These are phyloP conservation scores for Aplidium turbinatum DNA, from an alignment of 23 tunicate species.

Conservation along the genomic window DNA sequence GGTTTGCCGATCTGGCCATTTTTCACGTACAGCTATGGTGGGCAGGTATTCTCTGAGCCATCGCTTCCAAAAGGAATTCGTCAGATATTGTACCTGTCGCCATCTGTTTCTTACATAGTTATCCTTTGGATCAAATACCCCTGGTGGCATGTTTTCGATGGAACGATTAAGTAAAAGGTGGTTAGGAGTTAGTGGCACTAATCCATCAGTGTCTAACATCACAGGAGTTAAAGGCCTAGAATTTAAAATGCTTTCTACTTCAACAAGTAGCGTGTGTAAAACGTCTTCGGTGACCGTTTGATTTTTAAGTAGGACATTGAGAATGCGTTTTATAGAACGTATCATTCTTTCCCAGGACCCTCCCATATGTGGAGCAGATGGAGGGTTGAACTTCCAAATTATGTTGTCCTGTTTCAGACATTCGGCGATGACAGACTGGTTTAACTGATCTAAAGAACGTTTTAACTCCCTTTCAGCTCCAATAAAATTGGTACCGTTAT, in stretches of 20 bases:
- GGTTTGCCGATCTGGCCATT: constrained; percentile 20
- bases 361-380: constrained; percentile 21
- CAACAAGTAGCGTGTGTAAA: constrained; percentile 2
- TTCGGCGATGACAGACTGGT: not conserved
- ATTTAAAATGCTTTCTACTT: constrained; percentile 26
- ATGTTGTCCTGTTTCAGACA: constrained; percentile 8
- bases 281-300: constrained; percentile 18
- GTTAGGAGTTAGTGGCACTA: constrained; percentile 14
- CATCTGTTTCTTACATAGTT: too few species aligned
- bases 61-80: too few species aligned
- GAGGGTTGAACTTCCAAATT: constrained; percentile 1
- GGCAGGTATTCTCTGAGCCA: too few species aligned
- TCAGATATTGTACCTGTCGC: too few species aligned
- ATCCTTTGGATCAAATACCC: too few species aligned
- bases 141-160: too few species aligned
- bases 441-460: constrained; percentile 5
- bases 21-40: too few species aligned
- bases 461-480: constrained; percentile 9
- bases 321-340: not conserved
- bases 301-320: constrained; percentile 1
- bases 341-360: constrained; percentile 21
- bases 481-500: constrained; percentile 28
- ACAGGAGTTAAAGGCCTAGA: constrained; percentile 29
- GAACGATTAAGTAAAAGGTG: too few species aligned
- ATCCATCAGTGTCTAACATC: not conserved